Conservation (phyloP, 2,797 vertebrate species). For the Odontamblyopus lacepedii region DNA sequence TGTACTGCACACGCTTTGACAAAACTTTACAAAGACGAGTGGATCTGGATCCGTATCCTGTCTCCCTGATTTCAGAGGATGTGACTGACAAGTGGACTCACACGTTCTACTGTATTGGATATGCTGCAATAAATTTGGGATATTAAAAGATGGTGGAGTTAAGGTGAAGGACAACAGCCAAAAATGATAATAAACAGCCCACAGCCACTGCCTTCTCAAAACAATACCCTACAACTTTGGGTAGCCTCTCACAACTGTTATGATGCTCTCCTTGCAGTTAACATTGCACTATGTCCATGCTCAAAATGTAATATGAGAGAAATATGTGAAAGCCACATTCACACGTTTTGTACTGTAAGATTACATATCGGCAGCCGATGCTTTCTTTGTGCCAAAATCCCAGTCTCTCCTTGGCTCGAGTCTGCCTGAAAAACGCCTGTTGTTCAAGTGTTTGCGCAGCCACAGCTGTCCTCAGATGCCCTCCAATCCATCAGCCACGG, state of each 20-base stretch:
- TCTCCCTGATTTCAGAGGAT: too few relatives aligned
- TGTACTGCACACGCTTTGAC: too few relatives aligned
- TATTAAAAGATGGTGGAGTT: neutral
- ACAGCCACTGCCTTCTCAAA: conserved; percentile 13
- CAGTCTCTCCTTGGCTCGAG: neutral
- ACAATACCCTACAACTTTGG: neutral
- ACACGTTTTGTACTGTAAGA: neutral
- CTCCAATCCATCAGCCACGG: conserved; percentile 44
- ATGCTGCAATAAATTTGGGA: too few relatives aligned
- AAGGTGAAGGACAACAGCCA: conserved; percentile 41
- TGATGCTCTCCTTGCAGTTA: neutral
- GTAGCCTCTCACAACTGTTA: neutral
- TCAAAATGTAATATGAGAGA: neutral
- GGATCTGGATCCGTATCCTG: too few relatives aligned
- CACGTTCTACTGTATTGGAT: too few relatives aligned
- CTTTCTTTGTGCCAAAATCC: neutral
- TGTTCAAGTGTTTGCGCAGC: conserved; percentile 29
- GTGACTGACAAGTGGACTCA: too few relatives aligned
- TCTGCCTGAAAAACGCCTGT: conserved; percentile 8
- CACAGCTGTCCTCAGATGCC: conserved; percentile 64
- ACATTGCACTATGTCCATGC: neutral
- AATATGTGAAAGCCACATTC: neutral
- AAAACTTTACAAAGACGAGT: too few relatives aligned
- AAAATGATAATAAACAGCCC: conserved; percentile 10
- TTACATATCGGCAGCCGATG: neutral